Evolutionary conservation across 2,888 invertebrate species (phyloP).

Genomic region (Aleiodes alternator): DNA sequence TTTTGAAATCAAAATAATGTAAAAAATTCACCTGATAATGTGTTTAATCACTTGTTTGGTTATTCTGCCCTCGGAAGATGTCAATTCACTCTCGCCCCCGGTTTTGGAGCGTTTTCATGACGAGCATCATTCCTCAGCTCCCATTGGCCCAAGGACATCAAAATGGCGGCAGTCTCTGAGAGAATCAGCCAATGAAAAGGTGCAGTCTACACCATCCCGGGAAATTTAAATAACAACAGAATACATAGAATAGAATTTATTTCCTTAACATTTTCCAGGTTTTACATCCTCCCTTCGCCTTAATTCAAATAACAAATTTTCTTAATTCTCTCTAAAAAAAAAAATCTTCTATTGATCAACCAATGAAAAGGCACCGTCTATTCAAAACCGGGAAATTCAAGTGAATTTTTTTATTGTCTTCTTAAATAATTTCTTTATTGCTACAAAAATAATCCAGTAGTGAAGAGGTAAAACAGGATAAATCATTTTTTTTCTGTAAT

Average conservation of each 20-base stretch:
- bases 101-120: slow-evolving; percentile 35
- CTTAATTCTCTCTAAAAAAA: too few species aligned
- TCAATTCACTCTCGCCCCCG: slow-evolving; percentile 21
- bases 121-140: background rate
- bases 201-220: background rate
- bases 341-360: too few species aligned
- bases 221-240: background rate
- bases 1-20: background rate
- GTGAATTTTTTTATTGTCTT: too few species aligned
- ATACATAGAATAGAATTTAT: too few species aligned
- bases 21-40: slow-evolving; percentile 26
- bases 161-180: background rate
- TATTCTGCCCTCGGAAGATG: slow-evolving; percentile 25
- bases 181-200: background rate
- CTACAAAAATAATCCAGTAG: background rate
- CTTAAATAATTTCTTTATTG: background rate
- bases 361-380: background rate
- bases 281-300: too few species aligned
- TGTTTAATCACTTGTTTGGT: slow-evolving; percentile 21
- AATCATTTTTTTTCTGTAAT: too few species aligned
- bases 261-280: too few species aligned
- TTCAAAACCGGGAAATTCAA: background rate
- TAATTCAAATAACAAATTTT: background rate
- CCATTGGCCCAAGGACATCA: background rate
- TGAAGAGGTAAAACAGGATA: too few species aligned